Evolutionary conservation across 2,113 vertebrate species (phyloP).

Genomic region (Cervus canadensis): DNA sequence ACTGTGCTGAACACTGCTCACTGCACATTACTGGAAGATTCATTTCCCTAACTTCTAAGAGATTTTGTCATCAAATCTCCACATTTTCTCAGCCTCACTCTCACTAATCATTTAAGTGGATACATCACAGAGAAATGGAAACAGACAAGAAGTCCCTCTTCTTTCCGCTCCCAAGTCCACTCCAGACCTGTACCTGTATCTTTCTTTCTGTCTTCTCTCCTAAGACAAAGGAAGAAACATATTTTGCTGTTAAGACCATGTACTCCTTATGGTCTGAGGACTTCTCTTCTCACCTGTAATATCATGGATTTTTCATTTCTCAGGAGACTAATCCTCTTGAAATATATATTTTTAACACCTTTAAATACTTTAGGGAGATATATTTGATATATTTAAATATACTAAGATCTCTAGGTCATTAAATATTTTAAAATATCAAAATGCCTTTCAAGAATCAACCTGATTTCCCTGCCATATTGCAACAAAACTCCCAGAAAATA

Average conservation of each 20-base stretch:
- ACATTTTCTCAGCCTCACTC: neutral
- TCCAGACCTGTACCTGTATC: accelerated
- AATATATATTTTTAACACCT: neutral
- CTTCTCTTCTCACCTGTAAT: neutral
- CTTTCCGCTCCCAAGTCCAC: neutral
- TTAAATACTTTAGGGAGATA: neutral
- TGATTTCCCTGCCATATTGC: neutral
- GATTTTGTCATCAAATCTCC: neutral
- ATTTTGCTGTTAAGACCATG: neutral
- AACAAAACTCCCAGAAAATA: neutral
- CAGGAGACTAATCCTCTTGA: neutral
- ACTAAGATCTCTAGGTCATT: neutral
- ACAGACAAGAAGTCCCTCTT: neutral
- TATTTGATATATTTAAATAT: neutral
- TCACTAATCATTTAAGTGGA: neutral
- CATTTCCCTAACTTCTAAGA: neutral
- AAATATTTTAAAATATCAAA: neutral
- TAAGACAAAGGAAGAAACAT: neutral
- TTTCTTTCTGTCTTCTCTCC: neutral
- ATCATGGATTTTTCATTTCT: neutral
- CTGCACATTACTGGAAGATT: neutral
- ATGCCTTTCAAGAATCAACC: neutral
- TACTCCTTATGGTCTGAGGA: neutral
- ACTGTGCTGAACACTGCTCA: neutral
- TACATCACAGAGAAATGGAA: neutral